These are phyloP conservation scores for Ctena decussata DNA, from an alignment of 2,888 invertebrate genomes.

Conservation along the genomic window DNA sequence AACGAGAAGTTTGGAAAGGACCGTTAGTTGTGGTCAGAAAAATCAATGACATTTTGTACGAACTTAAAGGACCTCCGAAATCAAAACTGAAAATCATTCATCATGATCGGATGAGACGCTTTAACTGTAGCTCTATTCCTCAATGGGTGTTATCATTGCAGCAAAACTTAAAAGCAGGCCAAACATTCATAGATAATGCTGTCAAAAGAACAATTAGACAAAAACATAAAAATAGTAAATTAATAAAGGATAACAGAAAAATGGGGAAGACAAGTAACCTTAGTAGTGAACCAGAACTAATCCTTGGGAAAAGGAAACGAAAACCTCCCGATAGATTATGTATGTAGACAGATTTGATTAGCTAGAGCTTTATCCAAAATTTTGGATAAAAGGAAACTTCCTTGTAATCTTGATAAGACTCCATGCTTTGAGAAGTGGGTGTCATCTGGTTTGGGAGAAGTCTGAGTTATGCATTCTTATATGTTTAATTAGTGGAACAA, in stretches of 20 bases:
- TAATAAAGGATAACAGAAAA: background rate
- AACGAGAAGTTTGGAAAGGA: background rate
- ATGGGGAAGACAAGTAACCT: background rate
- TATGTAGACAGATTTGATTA: background rate
- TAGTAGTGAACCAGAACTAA: background rate
- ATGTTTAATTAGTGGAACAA: too few relatives aligned
- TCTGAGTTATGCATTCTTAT: too few relatives aligned
- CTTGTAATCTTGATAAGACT: too few relatives aligned
- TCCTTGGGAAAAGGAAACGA: background rate
- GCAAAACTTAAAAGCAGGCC: background rate
- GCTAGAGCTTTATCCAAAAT: background rate
- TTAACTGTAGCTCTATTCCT: background rate
- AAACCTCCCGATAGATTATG: background rate
- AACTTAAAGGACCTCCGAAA: background rate
- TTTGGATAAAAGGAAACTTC: too few relatives aligned
- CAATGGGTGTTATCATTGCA: background rate
- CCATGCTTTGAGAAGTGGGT: too few relatives aligned
- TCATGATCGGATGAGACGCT: slow-evolving; percentile 4
- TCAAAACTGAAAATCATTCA: background rate
- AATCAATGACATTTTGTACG: background rate
- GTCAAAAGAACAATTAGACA: background rate
- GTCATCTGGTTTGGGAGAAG: too few relatives aligned
- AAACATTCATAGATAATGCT: background rate
- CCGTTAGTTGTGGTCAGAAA: background rate
- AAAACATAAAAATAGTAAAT: background rate